phyloP scores from a whole-genome alignment of 2,113 vertebrate species.

The Nycticryphes semicollaris region DNA sequence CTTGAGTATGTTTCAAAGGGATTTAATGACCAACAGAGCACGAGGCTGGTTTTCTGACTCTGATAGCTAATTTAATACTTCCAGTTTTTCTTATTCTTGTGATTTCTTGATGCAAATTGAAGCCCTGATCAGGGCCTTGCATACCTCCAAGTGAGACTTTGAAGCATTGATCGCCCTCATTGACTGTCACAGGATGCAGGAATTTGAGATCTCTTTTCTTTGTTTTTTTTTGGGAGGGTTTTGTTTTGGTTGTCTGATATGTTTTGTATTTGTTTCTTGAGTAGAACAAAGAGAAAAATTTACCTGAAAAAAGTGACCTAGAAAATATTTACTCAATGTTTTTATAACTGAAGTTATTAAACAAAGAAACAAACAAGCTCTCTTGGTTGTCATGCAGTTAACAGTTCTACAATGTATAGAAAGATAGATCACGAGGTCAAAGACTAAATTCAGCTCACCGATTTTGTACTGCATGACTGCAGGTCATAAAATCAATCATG shows the following conservation, averaged over 20 bases:
- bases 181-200: background rate
- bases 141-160: background rate
- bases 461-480: background rate
- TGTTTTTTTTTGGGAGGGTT: too few species aligned
- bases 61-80: background rate
- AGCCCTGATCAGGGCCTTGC: background rate
- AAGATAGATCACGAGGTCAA: background rate
- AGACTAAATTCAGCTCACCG: background rate
- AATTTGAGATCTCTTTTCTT: background rate
- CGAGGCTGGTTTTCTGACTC: background rate
- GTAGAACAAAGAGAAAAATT: background rate
- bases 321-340: background rate
- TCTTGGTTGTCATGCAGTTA: background rate
- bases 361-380: background rate
- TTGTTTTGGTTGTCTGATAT: background rate
- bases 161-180: background rate
- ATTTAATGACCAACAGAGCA: background rate
- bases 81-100: background rate
- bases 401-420: background rate
- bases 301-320: rapidly evolving
- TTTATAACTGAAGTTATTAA: background rate
- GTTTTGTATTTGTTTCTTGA: background rate
- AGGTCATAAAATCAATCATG: background rate
- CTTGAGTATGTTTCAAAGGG: background rate
- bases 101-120: background rate